These are phyloP conservation scores for Drosophila setosimentum DNA, from an alignment of 2,888 invertebrate genomes.

Conservation along the genomic window DNA sequence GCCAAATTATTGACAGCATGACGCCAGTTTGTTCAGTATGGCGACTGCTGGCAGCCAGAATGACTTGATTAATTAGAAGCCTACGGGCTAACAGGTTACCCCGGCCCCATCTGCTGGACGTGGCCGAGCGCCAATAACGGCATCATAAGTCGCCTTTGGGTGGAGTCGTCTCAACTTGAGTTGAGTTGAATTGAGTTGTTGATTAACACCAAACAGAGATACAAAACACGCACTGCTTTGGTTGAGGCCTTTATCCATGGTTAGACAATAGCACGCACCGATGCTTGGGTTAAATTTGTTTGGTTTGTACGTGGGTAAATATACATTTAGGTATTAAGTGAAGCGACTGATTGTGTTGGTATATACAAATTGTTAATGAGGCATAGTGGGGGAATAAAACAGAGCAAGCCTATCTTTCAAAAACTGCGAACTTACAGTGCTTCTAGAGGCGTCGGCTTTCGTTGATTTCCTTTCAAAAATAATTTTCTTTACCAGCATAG, in stretches of 20 bases:
- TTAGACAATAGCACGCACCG: slow-evolving; percentile 15
- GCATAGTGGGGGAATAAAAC: not conserved
- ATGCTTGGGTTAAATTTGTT: slow-evolving; percentile 26
- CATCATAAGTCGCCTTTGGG: slow-evolving; percentile 58
- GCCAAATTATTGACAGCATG: slow-evolving; percentile 78
- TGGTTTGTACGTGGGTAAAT: slow-evolving; percentile 13
- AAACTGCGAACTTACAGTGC: not conserved
- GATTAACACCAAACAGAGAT: slow-evolving; percentile 50
- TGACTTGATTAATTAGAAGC: slow-evolving; percentile 74
- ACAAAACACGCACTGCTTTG: slow-evolving; percentile 16
- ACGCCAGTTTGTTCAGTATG: slow-evolving; percentile 32
- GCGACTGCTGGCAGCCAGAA: slow-evolving; percentile 27
- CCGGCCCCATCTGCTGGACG: slow-evolving; percentile 1
- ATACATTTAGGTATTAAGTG: slow-evolving; percentile 1
- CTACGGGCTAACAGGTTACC: slow-evolving; percentile 36
- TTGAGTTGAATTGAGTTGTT: slow-evolving; percentile 37
- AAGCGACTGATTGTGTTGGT: slow-evolving; percentile 5
- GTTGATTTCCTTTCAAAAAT: not conserved
- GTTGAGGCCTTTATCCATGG: slow-evolving; percentile 12
- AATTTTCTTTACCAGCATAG: not conserved
- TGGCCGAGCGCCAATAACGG: slow-evolving; percentile 22
- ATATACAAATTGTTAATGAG: not conserved
- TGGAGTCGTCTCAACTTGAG: slow-evolving; percentile 35
- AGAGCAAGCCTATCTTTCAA: not conserved
- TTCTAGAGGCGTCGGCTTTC: not conserved